These are phyloP conservation scores for Pampus argenteus DNA, from an alignment of 2,797 vertebrate species.

Conservation along the genomic window DNA sequence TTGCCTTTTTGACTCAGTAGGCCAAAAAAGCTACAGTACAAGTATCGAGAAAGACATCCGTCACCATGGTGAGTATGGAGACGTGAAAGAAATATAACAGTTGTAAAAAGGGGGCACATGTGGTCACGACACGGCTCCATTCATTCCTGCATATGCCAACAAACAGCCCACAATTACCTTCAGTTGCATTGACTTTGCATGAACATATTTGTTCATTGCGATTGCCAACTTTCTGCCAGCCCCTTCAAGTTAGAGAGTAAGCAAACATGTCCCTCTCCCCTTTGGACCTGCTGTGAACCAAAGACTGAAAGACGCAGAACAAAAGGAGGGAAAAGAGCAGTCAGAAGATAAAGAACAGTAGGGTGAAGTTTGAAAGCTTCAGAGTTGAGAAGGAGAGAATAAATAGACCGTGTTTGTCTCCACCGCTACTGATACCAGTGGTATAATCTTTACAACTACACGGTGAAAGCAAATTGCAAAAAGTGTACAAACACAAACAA, in stretches of 20 bases:
- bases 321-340: constrained; percentile 69
- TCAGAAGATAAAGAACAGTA: constrained; percentile 67
- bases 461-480: constrained; percentile 5
- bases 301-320: constrained; percentile 60
- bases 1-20: constrained; percentile 29
- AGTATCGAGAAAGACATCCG: constrained; percentile 47
- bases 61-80: constrained; percentile 37
- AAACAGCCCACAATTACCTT: constrained; percentile 66
- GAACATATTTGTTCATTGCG: constrained; percentile 78
- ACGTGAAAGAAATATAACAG: constrained; percentile 63
- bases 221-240: constrained; percentile 77
- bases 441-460: constrained; percentile 13
- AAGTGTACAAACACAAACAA: neutral
- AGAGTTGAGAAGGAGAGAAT: constrained; percentile 47
- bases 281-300: constrained; percentile 61
- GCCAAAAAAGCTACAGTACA: constrained; percentile 44
- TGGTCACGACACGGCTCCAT: constrained; percentile 39
- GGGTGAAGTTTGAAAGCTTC: constrained; percentile 49
- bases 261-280: constrained; percentile 72
- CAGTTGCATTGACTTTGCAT: constrained; percentile 62
- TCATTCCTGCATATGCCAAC: constrained; percentile 35
- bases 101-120: constrained; percentile 57
- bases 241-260: constrained; percentile 73
- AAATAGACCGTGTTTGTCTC: constrained; percentile 57
- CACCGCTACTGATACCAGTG: constrained; percentile 43